Conservation (phyloP, 2,113 vertebrate species). For the Aepyceros melampus region DNA sequence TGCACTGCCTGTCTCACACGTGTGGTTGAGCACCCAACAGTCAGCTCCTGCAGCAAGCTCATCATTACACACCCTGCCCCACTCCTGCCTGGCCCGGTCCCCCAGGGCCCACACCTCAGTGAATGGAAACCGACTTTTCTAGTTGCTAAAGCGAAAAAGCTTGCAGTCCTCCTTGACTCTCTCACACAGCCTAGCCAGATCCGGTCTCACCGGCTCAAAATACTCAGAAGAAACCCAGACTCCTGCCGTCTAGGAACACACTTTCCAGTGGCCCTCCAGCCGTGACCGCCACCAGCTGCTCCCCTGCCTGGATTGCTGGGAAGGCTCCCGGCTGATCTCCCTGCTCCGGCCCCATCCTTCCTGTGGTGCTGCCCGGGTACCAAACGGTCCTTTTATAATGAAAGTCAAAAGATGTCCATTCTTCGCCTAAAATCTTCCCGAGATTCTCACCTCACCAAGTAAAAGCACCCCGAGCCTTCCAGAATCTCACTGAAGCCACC, state of each 20-base stretch:
- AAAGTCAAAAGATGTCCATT: background rate
- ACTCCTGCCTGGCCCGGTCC: background rate
- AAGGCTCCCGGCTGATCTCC: background rate
- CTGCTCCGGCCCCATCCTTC: background rate
- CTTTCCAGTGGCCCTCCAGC: background rate
- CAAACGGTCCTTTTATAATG: background rate
- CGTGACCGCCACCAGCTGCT: fast-evolving
- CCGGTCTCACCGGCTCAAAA: background rate
- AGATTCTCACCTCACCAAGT: background rate
- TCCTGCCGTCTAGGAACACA: background rate
- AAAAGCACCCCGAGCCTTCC: background rate
- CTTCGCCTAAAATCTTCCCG: background rate
- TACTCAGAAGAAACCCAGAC: background rate
- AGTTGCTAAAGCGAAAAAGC: background rate
- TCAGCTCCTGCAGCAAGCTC: background rate
- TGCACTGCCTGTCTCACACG: background rate
- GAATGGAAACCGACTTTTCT: background rate
- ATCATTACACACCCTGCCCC: background rate
- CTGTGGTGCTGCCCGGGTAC: background rate
- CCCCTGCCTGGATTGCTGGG: too few species aligned
- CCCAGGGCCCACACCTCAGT: background rate
- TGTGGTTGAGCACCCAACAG: background rate
- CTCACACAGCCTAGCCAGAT: background rate
- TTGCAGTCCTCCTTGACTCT: background rate
- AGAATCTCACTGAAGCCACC: background rate